Evolutionary conservation across 2,888 invertebrate species (phyloP), one percentile per base, ranked within the genome.

Genomic region (Drosophila paracracens): DNA sequence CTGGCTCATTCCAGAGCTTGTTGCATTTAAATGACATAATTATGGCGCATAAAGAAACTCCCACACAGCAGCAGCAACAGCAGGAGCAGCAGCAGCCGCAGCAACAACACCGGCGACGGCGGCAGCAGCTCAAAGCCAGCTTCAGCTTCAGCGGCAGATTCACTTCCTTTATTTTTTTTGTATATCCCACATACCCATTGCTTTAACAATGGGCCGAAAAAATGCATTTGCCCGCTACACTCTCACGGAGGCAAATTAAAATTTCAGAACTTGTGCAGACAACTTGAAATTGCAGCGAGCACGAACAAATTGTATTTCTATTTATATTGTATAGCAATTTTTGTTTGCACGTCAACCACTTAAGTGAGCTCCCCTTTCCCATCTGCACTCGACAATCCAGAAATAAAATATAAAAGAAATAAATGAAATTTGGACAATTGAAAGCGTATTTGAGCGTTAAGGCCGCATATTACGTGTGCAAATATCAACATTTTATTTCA

Each of bases 1-100:
- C 71, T 61, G 79, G 51, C 64, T 67, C 70, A 65, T 56, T 70
- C 61, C 63, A 63, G 54, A 85, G 87, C 86, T 91, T 87, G 87
- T 91, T 91, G 91, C 90, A 91, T 92, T 87, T 85, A 92, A 91
- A 92, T 91, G 91, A 90, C 89, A 91, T 91, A 92, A 91, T 91
- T 91, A 92, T 83, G 90, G 81, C 78, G 76, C 86, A 90, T 79
- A 89, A 88, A 82, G 79, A 74, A 65, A 79, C 90, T 89, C 82
- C 90, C 88, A 91, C 91, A 77, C 89, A 21, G 52, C 43, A 27
- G 16, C 48, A 25, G 31, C 65, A 25, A 2, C 25, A 25, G 25
- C 77, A 36, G 57, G 18, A 35, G 36, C 25, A 54, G 52, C 21
- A n/a, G 5, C 59, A 25, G 38, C 59, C n/a, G 50, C 60, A 25